phyloP scores from a whole-genome alignment of 2,888 invertebrate genomes.

The Ophioninae sp. region DNA sequence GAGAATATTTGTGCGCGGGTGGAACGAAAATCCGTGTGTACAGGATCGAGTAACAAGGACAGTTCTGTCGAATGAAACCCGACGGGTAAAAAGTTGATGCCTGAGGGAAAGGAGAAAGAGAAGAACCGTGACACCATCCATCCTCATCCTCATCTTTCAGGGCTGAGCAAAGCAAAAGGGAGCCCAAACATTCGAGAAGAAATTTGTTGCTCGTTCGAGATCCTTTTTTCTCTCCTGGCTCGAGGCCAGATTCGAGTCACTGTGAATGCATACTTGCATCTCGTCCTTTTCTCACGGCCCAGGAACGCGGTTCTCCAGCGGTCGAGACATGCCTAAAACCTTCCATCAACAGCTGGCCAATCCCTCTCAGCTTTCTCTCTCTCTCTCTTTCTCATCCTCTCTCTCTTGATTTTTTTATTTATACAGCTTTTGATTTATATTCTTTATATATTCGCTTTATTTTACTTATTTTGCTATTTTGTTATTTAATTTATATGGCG shows the following conservation, averaged over 20 bases:
- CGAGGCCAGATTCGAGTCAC: slow-evolving; percentile 69
- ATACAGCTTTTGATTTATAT: too few relatives aligned
- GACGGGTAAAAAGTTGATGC: slow-evolving; percentile 33
- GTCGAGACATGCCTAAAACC: slow-evolving; percentile 75
- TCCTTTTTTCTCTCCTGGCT: slow-evolving; percentile 68
- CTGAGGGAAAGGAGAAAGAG: slow-evolving; percentile 26
- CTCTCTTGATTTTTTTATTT: neutral
- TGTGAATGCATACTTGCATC: slow-evolving; percentile 58
- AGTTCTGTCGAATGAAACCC: slow-evolving; percentile 13
- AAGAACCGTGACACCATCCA: slow-evolving; percentile 33
- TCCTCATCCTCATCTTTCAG: slow-evolving; percentile 41
- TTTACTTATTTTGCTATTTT: too few relatives aligned
- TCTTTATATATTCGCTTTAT: too few relatives aligned
- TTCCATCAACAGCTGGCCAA: slow-evolving; percentile 78
- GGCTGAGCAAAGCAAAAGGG: slow-evolving; percentile 51
- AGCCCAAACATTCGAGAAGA: slow-evolving; percentile 50
- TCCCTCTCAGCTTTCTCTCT: slow-evolving; percentile 68
- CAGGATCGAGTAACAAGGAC: slow-evolving; percentile 21
- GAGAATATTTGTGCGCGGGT: slow-evolving; percentile 1
- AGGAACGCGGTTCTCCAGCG: slow-evolving; percentile 63
- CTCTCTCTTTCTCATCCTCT: neutral
- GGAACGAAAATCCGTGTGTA: slow-evolving; percentile 9
- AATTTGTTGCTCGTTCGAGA: slow-evolving; percentile 70
- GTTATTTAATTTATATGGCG: too few relatives aligned
- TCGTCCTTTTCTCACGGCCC: slow-evolving; percentile 77